These are phyloP conservation scores for Hippolais icterina DNA, from an alignment of 2,113 vertebrate genomes.

Conservation along the genomic window DNA sequence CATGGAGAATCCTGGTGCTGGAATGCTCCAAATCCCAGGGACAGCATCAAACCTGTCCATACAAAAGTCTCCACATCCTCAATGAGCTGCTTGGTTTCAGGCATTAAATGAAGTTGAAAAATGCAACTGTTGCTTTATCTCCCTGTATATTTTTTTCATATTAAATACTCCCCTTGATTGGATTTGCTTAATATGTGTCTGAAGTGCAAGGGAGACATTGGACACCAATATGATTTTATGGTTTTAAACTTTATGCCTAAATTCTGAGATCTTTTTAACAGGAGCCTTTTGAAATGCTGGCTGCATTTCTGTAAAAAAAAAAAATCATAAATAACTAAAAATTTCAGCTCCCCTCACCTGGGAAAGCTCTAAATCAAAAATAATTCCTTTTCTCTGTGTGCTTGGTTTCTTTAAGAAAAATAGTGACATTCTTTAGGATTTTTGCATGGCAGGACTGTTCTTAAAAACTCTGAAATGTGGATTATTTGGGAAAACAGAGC, in stretches of 20 bases:
- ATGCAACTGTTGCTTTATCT: neutral
- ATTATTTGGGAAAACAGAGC: neutral
- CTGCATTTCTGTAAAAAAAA: neutral
- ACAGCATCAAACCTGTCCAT: neutral
- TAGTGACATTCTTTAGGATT: neutral
- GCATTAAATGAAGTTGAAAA: neutral
- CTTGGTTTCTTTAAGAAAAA: neutral
- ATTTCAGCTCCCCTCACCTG: too few relatives aligned
- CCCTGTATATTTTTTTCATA: neutral
- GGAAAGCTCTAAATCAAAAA: neutral
- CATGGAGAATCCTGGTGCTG: accelerated
- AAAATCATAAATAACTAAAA: neutral
- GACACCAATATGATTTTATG: neutral
- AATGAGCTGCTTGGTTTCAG: neutral
- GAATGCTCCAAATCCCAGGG: accelerated
- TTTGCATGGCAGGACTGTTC: neutral
- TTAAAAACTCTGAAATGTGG: neutral
- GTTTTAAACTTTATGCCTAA: neutral
- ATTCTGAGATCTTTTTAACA: neutral
- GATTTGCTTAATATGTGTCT: neutral
- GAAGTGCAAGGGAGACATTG: neutral
- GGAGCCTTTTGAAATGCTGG: neutral
- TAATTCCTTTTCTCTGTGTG: neutral
- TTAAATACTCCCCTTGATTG: neutral
- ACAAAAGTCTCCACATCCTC: neutral